Percentiles rank a stretch among this genome's conserved stretches.
These are phyloP conservation scores for Siniperca knerii DNA, from an alignment of 2,113 vertebrate species.

Conservation along the genomic window DNA sequence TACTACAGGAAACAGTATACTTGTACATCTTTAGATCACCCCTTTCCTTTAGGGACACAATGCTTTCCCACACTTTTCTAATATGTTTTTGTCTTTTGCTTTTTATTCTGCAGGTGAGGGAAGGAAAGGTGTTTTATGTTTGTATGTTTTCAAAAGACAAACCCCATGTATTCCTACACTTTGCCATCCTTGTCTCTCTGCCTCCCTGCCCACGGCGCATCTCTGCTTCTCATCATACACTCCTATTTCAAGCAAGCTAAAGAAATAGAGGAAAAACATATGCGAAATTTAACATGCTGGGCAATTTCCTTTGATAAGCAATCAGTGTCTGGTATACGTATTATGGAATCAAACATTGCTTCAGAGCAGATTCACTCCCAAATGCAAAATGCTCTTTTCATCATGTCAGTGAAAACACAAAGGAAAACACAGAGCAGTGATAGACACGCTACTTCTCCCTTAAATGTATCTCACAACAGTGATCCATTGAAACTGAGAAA, in stretches of 20 bases:
- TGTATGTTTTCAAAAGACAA: conserved; percentile 23
- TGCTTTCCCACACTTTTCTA: background rate
- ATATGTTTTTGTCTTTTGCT: conserved; percentile 3
- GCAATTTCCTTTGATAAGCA: conserved; percentile 68
- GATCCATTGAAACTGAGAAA: conserved; percentile 3
- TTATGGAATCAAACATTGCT: conserved; percentile 47
- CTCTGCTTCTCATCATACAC: conserved; percentile 35
- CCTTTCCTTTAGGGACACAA: background rate
- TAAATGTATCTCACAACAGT: conserved; percentile 5
- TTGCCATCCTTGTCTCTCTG: conserved; percentile 17
- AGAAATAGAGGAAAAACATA: conserved; percentile 30
- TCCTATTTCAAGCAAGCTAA: conserved; percentile 53
- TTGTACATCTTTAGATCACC: conserved; percentile 17
- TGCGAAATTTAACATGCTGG: conserved; percentile 28
- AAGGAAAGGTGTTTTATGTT: conserved; percentile 23
- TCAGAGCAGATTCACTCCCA: conserved; percentile 56
- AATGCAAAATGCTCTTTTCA: conserved; percentile 58
- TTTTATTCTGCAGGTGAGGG: conserved; percentile 17
- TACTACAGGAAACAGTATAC: conserved; percentile 49
- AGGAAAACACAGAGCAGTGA: conserved; percentile 6
- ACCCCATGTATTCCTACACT: background rate
- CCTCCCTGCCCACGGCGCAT: background rate
- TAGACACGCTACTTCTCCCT: conserved; percentile 8
- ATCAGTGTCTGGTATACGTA: conserved; percentile 59
- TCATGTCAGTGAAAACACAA: conserved; percentile 49